Percentiles rank a stretch among this genome's conserved stretches.
Evolutionary conservation across 2,113 vertebrate genomes (phyloP).

Genomic region (Actenoides lindsayi): DNA sequence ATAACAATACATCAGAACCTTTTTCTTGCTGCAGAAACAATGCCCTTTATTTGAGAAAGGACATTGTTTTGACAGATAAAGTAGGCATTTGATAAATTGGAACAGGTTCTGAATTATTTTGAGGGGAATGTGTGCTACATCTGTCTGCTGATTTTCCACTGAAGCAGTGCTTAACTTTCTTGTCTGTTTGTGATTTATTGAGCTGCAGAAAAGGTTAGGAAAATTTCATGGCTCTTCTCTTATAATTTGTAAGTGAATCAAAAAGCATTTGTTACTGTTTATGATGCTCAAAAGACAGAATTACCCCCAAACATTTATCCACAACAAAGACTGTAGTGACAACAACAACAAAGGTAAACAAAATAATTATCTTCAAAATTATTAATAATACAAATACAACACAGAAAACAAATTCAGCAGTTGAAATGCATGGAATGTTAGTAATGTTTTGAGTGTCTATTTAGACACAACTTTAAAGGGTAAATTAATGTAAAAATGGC

Average conservation of each 20-base stretch:
- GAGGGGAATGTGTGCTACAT: conserved; percentile 81
- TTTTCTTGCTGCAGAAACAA: conserved; percentile 81
- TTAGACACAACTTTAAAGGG: not conserved
- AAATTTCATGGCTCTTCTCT: conserved; percentile 80
- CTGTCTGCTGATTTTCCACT: conserved; percentile 82
- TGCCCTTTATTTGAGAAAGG: conserved; percentile 86
- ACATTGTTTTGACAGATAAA: conserved; percentile 87
- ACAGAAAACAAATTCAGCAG: not conserved
- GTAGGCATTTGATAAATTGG: conserved; percentile 88
- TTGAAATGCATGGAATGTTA: not conserved
- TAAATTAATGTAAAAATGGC: not conserved
- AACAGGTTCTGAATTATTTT: conserved; percentile 88
- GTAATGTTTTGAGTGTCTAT: not conserved
- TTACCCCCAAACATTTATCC: conserved; percentile 68
- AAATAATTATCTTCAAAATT: conserved; percentile 54
- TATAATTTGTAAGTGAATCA: conserved; percentile 84
- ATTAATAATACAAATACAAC: conserved; percentile 35
- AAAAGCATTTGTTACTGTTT: conserved; percentile 81
- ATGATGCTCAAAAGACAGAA: conserved; percentile 77
- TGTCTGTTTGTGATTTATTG: conserved; percentile 87
- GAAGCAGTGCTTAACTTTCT: conserved; percentile 81
- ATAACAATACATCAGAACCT: conserved; percentile 84
- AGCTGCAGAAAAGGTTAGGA: conserved; percentile 83
- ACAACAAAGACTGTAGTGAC: conserved; percentile 51
- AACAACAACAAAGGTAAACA: conserved; percentile 46